These are phyloP conservation scores for Paramisgurnus dabryanus DNA, from an alignment of 2,113 vertebrate genomes.

Conservation along the genomic window DNA sequence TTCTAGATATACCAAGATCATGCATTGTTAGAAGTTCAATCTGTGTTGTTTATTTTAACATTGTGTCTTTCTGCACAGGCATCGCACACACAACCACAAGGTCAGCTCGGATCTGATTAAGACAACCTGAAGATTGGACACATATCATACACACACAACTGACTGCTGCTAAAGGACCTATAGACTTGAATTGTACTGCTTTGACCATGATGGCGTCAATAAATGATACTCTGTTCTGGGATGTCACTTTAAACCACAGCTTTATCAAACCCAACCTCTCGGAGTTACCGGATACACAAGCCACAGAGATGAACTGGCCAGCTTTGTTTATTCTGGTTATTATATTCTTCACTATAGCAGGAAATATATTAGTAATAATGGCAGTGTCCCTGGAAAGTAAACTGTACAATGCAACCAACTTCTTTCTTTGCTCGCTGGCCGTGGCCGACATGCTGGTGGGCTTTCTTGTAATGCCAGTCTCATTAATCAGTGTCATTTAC, in stretches of 20 bases:
- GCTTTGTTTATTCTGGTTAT: slow-evolving; percentile 34
- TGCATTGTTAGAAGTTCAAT: background rate
- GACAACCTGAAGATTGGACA: background rate
- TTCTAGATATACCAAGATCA: too few relatives aligned
- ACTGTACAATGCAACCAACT: slow-evolving; percentile 43
- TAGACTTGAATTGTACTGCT: background rate
- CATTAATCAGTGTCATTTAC: slow-evolving; percentile 42
- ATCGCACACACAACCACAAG: background rate
- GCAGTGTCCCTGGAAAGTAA: slow-evolving; percentile 45
- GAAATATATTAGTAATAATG: slow-evolving; percentile 43
- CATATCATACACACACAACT: background rate
- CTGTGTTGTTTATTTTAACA: background rate
- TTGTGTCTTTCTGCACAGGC: slow-evolving; percentile 21
- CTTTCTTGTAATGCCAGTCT: slow-evolving; percentile 41
- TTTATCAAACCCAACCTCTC: slow-evolving; percentile 6
- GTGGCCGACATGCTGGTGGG: slow-evolving; percentile 45
- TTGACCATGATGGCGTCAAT: slow-evolving; percentile 8
- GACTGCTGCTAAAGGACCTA: background rate
- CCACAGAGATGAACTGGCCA: slow-evolving; percentile 19
- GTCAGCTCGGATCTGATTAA: background rate
- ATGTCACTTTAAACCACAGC: slow-evolving; percentile 1
- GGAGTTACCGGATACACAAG: background rate
- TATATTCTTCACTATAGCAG: slow-evolving; percentile 38
- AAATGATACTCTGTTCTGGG: background rate
- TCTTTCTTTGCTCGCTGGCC: slow-evolving; percentile 38